These are phyloP conservation scores for Synergus umbraculus DNA, from an alignment of 2,888 invertebrate genomes.

Conservation along the genomic window DNA sequence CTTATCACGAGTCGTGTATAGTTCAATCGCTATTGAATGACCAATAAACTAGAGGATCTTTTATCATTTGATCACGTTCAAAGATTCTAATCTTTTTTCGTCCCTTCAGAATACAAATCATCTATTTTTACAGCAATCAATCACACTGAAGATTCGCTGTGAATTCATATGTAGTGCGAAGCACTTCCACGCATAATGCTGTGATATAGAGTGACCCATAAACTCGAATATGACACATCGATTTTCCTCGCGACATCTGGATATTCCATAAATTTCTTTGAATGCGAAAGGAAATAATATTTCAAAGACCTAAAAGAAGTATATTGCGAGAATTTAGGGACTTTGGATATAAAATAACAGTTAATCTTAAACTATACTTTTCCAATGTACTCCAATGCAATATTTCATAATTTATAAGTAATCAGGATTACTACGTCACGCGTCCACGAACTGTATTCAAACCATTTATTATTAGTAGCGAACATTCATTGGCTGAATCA, in stretches of 20 bases:
- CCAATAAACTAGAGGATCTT: constrained; percentile 30
- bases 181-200: constrained; percentile 9
- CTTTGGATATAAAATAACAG: no score
- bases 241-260: background rate
- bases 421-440: background rate
- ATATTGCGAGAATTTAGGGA: constrained; percentile 18
- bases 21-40: constrained; percentile 4
- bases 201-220: constrained; percentile 28
- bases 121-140: constrained; percentile 24
- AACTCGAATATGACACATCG: constrained; percentile 7
- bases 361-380: no score
- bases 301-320: constrained; percentile 14
- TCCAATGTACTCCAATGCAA: no score
- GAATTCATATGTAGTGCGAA: background rate
- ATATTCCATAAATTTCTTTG: constrained; percentile 7
- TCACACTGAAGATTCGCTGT: background rate
- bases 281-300: constrained; percentile 14
- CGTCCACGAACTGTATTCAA: background rate
- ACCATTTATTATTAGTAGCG: constrained; percentile 19
- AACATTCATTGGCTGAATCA: constrained; percentile 12
- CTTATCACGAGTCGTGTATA: constrained; percentile 6
- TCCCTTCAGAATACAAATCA: background rate
- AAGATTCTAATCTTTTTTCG: background rate
- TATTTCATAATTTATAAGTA: constrained; percentile 2
- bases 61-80: constrained; percentile 16